A percentile compares a stretch with the other conserved stretches of the same genome.
phyloP scores from a whole-genome alignment of 1,140 invertebrate species.

The Pararge aegeria region DNA sequence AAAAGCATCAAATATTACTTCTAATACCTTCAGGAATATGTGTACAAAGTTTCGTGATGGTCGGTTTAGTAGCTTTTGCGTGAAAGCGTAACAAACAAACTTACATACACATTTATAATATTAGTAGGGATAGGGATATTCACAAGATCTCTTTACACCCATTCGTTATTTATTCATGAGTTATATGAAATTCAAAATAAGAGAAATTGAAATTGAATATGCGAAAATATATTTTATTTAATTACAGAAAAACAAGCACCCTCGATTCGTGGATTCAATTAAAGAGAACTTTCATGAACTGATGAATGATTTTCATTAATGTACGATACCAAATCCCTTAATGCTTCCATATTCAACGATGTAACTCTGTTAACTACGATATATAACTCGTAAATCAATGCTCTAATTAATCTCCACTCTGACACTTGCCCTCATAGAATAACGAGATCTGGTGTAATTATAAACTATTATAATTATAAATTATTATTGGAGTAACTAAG shows the following conservation, averaged over 20 bases:
- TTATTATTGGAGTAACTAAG: too few relatives aligned
- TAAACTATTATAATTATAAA: too few relatives aligned
- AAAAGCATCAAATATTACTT: too few relatives aligned
- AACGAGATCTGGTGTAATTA: neutral
- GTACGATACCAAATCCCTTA: neutral
- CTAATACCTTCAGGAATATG: too few relatives aligned
- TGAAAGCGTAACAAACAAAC: too few relatives aligned
- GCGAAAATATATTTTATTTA: neutral
- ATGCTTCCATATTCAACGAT: constrained; percentile 1
- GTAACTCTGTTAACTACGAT: neutral
- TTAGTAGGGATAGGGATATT: too few relatives aligned
- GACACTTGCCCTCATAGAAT: constrained; percentile 1
- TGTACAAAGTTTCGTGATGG: too few relatives aligned
- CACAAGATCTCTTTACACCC: neutral
- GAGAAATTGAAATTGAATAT: neutral
- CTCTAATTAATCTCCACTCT: constrained; percentile 10
- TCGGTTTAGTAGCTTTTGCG: too few relatives aligned
- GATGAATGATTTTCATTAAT: neutral
- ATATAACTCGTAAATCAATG: constrained; percentile 9
- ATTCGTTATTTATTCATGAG: neutral
- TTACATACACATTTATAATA: too few relatives aligned
- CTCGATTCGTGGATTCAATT: constrained; percentile 3
- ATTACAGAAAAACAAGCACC: neutral
- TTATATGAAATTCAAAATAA: neutral
- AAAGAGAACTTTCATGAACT: neutral